A percentile compares a stretch with the other conserved stretches of the same genome.
phyloP scores from a whole-genome alignment of 2,888 invertebrate genomes.

The Eustalomyia histrio region DNA sequence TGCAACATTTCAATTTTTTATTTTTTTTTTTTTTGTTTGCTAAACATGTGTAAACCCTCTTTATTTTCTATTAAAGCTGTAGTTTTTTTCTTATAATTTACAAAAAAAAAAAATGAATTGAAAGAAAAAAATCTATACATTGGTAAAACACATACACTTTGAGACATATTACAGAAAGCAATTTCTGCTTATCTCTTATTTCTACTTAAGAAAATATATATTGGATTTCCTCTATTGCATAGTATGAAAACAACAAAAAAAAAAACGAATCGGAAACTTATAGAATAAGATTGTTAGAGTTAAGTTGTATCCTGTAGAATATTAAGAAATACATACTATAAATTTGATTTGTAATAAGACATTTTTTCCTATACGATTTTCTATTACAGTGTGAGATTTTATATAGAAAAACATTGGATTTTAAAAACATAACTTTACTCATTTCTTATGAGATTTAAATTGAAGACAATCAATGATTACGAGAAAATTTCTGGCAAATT shows the following conservation, averaged over 20 bases:
- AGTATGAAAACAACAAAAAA: background rate
- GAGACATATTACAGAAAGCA: conserved; percentile 58
- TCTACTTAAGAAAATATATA: conserved; percentile 52
- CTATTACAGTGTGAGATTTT: conserved; percentile 19
- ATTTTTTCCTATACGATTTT: conserved; percentile 27
- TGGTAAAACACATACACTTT: conserved; percentile 50
- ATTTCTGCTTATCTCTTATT: conserved; percentile 64
- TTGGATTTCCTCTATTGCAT: conserved; percentile 28
- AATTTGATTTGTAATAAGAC: conserved; percentile 59
- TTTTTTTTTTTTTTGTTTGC: background rate
- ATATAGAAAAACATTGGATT: background rate
- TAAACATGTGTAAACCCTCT: conserved; percentile 28
- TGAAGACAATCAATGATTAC: background rate
- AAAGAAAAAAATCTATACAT: conserved; percentile 36
- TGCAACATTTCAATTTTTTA: conserved; percentile 28
- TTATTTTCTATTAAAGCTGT: conserved; percentile 54
- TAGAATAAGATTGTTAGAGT: conserved; percentile 39
- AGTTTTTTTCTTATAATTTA: conserved; percentile 40
- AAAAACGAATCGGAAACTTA: conserved; percentile 4
- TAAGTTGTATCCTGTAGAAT: conserved; percentile 2
- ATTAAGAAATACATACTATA: conserved; percentile 24
- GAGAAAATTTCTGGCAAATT: too few relatives aligned
- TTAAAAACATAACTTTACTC: conserved; percentile 1
- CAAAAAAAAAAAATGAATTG: conserved; percentile 13
- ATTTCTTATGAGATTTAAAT: background rate